phyloP scores from a whole-genome alignment of 2,797 vertebrate genomes.

The Helostoma temminkii region DNA sequence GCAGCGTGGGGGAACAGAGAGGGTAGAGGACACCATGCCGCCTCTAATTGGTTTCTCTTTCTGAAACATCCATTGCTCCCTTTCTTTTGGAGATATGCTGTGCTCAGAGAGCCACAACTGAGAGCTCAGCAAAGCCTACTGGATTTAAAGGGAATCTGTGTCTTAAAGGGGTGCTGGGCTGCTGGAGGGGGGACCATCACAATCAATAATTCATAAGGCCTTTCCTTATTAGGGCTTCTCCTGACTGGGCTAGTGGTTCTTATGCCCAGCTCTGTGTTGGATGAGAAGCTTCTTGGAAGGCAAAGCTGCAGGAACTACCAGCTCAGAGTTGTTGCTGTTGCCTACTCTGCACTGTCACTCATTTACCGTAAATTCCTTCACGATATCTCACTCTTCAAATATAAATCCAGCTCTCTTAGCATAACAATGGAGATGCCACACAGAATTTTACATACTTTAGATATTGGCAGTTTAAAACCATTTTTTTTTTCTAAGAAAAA shows the following conservation, averaged over 20 bases:
- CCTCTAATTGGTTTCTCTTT: slow-evolving; percentile 84
- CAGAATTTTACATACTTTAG: slow-evolving; percentile 43
- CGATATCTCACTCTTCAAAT: slow-evolving; percentile 70
- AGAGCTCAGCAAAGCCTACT: slow-evolving; percentile 77
- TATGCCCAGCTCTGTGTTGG: slow-evolving; percentile 76
- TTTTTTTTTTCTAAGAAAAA: slow-evolving; percentile 6
- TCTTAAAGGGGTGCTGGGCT: slow-evolving; percentile 75
- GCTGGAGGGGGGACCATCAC: slow-evolving; percentile 27
- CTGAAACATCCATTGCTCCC: slow-evolving; percentile 73
- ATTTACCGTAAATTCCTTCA: slow-evolving; percentile 55
- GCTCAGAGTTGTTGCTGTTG: slow-evolving; percentile 41
- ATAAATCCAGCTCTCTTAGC: slow-evolving; percentile 62
- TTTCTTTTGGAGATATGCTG: slow-evolving; percentile 71
- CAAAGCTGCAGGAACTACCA: slow-evolving; percentile 71
- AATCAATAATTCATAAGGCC: slow-evolving; percentile 88
- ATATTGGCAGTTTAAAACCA: slow-evolving; percentile 54
- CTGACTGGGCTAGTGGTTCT: slow-evolving; percentile 75
- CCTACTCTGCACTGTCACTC: slow-evolving; percentile 45
- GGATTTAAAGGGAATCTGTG: slow-evolving; percentile 84
- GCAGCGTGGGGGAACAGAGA: slow-evolving; percentile 50
- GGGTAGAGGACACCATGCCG: slow-evolving; percentile 63
- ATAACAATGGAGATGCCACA: slow-evolving; percentile 64
- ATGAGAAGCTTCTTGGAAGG: slow-evolving; percentile 79
- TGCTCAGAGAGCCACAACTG: slow-evolving; percentile 78
- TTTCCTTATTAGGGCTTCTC: slow-evolving; percentile 85